A percentile compares a stretch with the other conserved stretches of the same genome.
Conservation (phyloP, 2,888 invertebrate genomes). For the Cephus pygmeus region DNA sequence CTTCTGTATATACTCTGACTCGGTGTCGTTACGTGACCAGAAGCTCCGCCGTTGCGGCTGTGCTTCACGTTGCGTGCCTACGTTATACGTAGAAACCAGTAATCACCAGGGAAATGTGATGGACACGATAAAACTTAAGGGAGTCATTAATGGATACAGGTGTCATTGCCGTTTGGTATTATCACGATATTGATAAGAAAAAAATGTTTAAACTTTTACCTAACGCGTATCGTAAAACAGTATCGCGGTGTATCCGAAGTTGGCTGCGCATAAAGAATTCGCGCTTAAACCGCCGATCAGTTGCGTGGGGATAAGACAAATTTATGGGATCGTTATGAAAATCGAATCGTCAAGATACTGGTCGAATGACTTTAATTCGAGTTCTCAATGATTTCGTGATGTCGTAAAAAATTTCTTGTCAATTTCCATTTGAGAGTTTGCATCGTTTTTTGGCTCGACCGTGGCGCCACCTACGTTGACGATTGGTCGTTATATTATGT, state of each 20-base stretch:
- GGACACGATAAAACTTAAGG: not conserved
- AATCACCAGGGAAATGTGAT: not conserved
- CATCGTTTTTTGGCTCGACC: not conserved
- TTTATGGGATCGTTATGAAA: not conserved
- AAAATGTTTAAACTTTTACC: too few relatives aligned
- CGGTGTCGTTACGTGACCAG: not conserved
- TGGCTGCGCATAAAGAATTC: not conserved
- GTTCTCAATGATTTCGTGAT: not conserved
- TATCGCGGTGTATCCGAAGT: not conserved
- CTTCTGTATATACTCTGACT: not conserved
- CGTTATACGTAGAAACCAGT: not conserved
- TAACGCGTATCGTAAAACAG: too few relatives aligned
- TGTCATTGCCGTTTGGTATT: not conserved
- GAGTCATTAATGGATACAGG: not conserved
- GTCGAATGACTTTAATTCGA: not conserved
- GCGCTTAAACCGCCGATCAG: not conserved
- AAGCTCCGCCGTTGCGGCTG: not conserved
- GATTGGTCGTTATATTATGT: not conserved
- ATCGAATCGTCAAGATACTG: not conserved
- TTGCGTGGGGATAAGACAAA: not conserved
- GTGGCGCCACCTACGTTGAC: not conserved
- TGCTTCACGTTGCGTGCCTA: not conserved
- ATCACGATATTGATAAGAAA: not conserved
- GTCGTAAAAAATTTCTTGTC: not conserved
- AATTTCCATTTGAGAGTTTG: not conserved